Base-by-base conservation (phyloP, 2,113 vertebrate genomes). In the Charina bottae region DNA sequence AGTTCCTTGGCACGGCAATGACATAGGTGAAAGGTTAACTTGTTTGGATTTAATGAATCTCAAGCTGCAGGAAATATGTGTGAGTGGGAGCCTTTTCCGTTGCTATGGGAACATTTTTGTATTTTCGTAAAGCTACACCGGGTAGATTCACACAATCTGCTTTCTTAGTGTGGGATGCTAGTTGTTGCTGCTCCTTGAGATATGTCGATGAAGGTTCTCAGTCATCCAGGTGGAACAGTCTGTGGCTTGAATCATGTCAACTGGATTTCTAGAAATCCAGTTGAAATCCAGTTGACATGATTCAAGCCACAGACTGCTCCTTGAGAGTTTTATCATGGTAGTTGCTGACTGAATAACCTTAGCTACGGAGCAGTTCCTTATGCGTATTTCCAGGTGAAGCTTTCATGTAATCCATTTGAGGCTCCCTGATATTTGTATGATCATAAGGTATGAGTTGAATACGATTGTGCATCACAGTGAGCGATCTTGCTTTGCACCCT, bases 11-110 rank as follows among this genome's bases (percentile, higher is more conserved):
- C 55, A 60, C 24, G 58, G 87, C 21, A 62, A 9, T 62, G 28
- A 28, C 86, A 42, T 28, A 85, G 87, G 91, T 55, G 87, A 92
- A 92, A 92, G 58, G 91, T 59, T 62, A 64, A 92, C 46, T 64
- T 85, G 87, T 89, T 92, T 84, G 78, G 42, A 37, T 37, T 92
- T 89, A 85, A 89, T 83, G 55, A 84, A 89, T 42, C n/a, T 26
- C 12, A 62, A 83, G 23, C 55, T 37, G 46, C 91, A 92, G 78
- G 72, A 89, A 64, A n/a, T 64, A 10, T 85, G 11, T n/a, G 78
- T 60, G 55, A 49, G 46, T 89, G 59, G 7, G 60, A 68, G 83
- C 23, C 7, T 33, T 68, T 46, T 28, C 6, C 68, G 87, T 89
- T 92, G 56, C 87, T 84, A 92, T 89, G 72, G 72, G 83, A 88